phyloP scores from a whole-genome alignment of 1,140 invertebrate species.

The Samia ricini region DNA sequence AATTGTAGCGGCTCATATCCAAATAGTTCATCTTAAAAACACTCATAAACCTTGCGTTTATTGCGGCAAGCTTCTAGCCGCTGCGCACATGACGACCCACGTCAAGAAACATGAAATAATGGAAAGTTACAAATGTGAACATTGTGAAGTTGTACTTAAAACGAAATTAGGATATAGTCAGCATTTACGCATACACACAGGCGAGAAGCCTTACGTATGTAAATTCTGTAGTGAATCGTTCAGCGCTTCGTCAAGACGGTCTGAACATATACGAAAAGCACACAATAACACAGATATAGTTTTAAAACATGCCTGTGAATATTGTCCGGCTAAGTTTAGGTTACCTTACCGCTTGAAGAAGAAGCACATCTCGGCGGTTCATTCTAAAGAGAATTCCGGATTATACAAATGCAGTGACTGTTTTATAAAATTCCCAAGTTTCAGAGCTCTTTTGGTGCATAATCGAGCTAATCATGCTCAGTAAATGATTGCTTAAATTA shows the following conservation, averaged over 20 bases:
- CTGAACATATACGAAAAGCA: conserved; percentile 51
- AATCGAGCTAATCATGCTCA: conserved; percentile 39
- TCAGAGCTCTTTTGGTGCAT: conserved; percentile 46
- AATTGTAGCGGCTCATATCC: conserved; percentile 53
- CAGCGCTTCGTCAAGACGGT: conserved; percentile 52
- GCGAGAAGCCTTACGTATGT: conserved; percentile 57
- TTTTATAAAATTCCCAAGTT: conserved; percentile 44
- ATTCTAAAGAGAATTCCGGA: conserved; percentile 21
- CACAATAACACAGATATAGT: conserved; percentile 36
- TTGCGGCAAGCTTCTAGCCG: conserved; percentile 54
- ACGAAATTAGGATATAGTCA: conserved; percentile 50
- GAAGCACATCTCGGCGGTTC: conserved; percentile 42
- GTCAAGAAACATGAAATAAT: conserved; percentile 45
- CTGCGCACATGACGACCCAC: conserved; percentile 57
- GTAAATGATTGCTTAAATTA: background rate
- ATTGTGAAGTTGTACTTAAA: conserved; percentile 47
- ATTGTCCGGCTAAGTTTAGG: conserved; percentile 50
- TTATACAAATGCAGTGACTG: conserved; percentile 46
- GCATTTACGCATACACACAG: conserved; percentile 54
- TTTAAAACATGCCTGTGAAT: conserved; percentile 45
- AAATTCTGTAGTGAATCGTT: conserved; percentile 53
- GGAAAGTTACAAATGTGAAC: conserved; percentile 39
- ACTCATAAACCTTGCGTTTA: conserved; percentile 55
- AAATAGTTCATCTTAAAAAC: conserved; percentile 58
- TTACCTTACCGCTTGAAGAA: conserved; percentile 44